phyloP scores from a whole-genome alignment of 2,113 vertebrate genomes.

The Acrocephalus kingi region DNA sequence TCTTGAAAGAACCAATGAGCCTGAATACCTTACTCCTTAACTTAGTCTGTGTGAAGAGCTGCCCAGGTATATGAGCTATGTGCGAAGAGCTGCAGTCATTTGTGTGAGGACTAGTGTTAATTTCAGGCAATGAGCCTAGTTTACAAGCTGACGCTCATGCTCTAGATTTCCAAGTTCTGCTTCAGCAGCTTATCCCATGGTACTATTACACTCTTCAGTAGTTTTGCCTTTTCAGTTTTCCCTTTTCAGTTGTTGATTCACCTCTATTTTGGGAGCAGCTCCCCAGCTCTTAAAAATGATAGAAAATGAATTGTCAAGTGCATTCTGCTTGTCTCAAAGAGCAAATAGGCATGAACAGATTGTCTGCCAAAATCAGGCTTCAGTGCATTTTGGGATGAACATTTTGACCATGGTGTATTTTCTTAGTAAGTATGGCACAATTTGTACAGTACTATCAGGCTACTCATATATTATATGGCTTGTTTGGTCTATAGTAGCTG shows the following conservation, averaged over 20 bases:
- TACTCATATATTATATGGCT: neutral
- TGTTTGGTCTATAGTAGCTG: neutral
- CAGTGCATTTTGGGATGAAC: neutral
- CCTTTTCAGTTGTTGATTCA: neutral
- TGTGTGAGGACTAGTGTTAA: neutral
- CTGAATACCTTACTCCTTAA: neutral
- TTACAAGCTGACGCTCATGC: neutral
- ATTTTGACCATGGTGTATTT: neutral
- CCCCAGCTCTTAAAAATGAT: neutral
- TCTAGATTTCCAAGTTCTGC: neutral
- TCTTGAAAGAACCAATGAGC: neutral
- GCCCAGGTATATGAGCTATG: neutral
- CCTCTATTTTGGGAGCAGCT: neutral
- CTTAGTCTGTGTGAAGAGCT: neutral
- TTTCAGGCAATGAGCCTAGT: neutral
- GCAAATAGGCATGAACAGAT: neutral
- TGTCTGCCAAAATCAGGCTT: neutral
- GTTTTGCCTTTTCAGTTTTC: neutral
- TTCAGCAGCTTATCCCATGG: neutral
- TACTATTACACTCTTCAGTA: neutral
- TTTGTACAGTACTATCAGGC: neutral
- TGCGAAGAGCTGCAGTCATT: neutral
- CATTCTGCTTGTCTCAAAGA: neutral
- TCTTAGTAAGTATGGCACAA: neutral
- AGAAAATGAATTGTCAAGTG: neutral